A percentile compares a stretch with the other conserved stretches of the same genome.
Conservation (phyloP, 2,888 invertebrate genomes). For the Agrotis puta region DNA sequence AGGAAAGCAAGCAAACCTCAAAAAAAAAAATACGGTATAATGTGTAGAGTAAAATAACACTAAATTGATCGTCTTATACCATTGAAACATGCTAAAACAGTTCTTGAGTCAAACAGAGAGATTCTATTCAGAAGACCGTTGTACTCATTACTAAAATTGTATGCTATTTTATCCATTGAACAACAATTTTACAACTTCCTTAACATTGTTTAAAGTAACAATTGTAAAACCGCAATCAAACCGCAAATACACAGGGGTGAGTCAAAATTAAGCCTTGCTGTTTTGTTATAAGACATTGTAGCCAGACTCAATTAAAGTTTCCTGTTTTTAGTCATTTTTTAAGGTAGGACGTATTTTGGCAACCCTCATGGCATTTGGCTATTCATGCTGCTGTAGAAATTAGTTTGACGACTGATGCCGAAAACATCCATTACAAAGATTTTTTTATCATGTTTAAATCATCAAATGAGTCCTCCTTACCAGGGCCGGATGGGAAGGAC, state of each 20-base stretch:
- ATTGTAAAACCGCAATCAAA: slow-evolving; percentile 15
- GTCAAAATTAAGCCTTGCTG: neutral
- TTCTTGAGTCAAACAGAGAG: neutral
- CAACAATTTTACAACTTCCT: slow-evolving; percentile 10
- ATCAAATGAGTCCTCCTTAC: too few relatives aligned
- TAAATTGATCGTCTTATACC: neutral
- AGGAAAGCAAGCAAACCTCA: too few relatives aligned
- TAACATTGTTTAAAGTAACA: slow-evolving; percentile 19
- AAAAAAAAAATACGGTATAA: too few relatives aligned
- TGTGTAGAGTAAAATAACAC: neutral
- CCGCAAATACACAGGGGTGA: slow-evolving; percentile 6
- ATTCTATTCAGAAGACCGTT: neutral
- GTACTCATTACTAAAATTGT: neutral
- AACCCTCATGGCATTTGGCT: neutral
- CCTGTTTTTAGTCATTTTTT: neutral
- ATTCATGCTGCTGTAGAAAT: neutral
- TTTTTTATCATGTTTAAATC: too few relatives aligned
- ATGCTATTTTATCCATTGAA: slow-evolving; percentile 4
- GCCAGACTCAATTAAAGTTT: neutral
- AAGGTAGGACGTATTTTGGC: neutral
- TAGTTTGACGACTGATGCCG: neutral
- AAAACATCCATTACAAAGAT: neutral
- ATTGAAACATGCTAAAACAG: neutral
- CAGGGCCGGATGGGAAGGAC: too few relatives aligned
- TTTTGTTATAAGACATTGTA: slow-evolving; percentile 12